phyloP scores from a whole-genome alignment of 2,888 invertebrate genomes.

The Opisthograptis luteolata region DNA sequence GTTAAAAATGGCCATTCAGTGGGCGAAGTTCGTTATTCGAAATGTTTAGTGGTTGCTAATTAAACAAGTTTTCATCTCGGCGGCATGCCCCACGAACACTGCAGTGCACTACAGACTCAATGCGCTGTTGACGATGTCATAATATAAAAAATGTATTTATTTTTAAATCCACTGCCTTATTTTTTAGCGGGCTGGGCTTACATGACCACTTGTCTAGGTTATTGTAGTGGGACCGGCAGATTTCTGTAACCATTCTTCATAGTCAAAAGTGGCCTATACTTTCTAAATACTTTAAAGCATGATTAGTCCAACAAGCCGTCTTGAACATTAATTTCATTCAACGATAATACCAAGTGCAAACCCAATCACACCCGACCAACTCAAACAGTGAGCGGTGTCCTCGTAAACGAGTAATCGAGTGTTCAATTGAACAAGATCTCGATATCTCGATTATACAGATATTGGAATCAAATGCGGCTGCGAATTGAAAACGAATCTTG shows the following conservation, averaged over 20 bases:
- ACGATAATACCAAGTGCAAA: constrained; percentile 69
- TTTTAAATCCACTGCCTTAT: too few relatives aligned
- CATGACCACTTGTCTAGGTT: too few relatives aligned
- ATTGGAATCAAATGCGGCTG: constrained; percentile 76
- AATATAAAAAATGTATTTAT: constrained; percentile 8
- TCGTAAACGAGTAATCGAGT: constrained; percentile 80
- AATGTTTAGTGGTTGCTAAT: constrained; percentile 68
- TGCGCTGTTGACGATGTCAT: constrained; percentile 33
- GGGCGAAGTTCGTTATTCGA: constrained; percentile 46
- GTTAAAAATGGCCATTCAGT: constrained; percentile 50
- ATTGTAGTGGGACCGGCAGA: too few relatives aligned
- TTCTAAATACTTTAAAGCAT: too few relatives aligned
- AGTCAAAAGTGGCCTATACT: too few relatives aligned
- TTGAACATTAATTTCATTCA: constrained; percentile 61
- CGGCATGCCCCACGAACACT: constrained; percentile 52
- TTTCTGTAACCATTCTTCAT: too few relatives aligned
- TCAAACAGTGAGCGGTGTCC: constrained; percentile 73
- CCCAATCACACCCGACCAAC: constrained; percentile 79
- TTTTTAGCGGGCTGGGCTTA: too few relatives aligned
- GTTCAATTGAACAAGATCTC: constrained; percentile 82
- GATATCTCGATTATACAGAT: constrained; percentile 80
- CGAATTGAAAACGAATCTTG: constrained; percentile 71
- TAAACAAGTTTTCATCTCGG: constrained; percentile 67
- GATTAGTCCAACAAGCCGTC: constrained; percentile 28
- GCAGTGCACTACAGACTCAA: constrained; percentile 45